phyloP scores from a whole-genome alignment of 2,888 invertebrate genomes.

The Dolichopus griseipennis region DNA sequence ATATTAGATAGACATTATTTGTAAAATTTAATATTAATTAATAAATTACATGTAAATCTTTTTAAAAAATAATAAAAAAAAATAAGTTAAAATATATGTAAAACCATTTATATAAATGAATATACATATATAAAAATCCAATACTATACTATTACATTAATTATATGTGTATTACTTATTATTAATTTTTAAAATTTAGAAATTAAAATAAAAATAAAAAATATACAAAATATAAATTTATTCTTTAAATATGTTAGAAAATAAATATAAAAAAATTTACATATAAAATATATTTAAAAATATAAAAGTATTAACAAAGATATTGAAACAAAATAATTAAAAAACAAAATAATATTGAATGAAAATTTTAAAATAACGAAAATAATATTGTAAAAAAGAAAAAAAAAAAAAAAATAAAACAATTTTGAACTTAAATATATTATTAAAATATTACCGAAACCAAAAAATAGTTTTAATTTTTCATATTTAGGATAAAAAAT shows the following conservation, averaged over 20 bases:
- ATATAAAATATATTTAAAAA: neutral
- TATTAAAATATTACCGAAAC: slow-evolving; percentile 4
- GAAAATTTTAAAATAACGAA: neutral
- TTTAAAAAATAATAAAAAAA: neutral
- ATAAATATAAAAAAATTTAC: neutral
- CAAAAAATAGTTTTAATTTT: neutral
- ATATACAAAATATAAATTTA: neutral
- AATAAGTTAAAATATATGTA: too few species aligned
- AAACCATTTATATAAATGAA: too few species aligned
- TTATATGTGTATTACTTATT: neutral
- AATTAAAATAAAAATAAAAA: neutral
- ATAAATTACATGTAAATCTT: neutral
- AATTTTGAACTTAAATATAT: neutral
- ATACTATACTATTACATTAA: too few species aligned
- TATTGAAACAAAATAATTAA: neutral
- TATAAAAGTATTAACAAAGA: neutral
- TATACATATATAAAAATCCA: too few species aligned
- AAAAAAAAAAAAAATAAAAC: neutral
- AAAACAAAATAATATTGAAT: neutral
- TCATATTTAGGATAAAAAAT: too few species aligned
- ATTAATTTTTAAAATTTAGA: neutral
- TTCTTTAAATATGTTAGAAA: slow-evolving; percentile 3
- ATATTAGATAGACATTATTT: neutral
- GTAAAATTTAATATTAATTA: neutral
- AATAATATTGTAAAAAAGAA: neutral